phyloP scores from a whole-genome alignment of 2,888 invertebrate species.

The Hydraecia micacea region DNA sequence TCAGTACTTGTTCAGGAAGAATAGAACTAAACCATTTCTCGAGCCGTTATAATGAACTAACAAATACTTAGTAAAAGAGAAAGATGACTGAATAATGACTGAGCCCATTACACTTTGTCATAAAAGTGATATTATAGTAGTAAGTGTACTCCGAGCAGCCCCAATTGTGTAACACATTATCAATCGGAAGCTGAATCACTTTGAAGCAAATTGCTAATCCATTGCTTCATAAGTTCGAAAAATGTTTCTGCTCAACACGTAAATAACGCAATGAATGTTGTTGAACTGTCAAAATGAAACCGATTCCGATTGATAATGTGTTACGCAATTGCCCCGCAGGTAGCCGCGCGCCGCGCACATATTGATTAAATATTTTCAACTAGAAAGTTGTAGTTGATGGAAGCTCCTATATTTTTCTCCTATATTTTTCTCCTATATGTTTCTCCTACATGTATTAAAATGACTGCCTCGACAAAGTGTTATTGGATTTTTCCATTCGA shows the following conservation, averaged over 20 bases:
- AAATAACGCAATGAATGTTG: too few relatives aligned
- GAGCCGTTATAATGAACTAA: background rate
- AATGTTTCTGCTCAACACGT: too few relatives aligned
- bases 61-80: background rate
- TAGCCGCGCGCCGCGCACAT: too few relatives aligned
- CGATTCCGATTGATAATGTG: too few relatives aligned
- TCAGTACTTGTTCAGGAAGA: background rate
- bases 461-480: background rate
- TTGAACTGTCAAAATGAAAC: too few relatives aligned
- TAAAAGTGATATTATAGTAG: background rate
- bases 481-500: background rate
- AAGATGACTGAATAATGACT: conserved; percentile 7
- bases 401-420: background rate
- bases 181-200: too few relatives aligned
- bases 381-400: background rate
- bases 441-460: background rate
- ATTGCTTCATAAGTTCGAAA: too few relatives aligned
- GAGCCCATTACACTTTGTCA: conserved; percentile 3
- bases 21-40: background rate
- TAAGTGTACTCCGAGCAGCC: background rate
- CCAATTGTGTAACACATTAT: too few relatives aligned
- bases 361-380: background rate
- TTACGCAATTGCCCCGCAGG: too few relatives aligned
- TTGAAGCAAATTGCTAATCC: too few relatives aligned
- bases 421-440: too few relatives aligned